Evolutionary conservation across 64 coral and sea anemone species (phyloP), one percentile per base, ranked within the genome.

Genomic region (Exaiptasia diaphana): DNA sequence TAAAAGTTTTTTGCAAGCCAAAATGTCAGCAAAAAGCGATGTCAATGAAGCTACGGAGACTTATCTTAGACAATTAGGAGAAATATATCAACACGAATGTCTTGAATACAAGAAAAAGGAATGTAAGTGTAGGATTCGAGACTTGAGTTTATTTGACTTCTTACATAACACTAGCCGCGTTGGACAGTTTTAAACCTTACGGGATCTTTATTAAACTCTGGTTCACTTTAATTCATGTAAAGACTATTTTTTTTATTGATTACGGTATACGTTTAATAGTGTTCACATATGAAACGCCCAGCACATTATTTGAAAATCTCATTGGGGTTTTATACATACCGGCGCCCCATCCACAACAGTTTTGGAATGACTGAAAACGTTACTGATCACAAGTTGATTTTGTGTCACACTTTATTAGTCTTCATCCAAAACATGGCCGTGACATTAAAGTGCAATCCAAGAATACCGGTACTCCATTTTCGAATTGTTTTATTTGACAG

Each of bases 11-110:
- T 35, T 35, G 7, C 5, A 46, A 8, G 15, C 5, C 15, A 38
- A 55, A 21, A 65, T 65, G 61, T 28, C 61, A 65, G 32, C 31
- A 65, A 65, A 65, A 65, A 38, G 20, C 30, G 32, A 65, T 35
- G 61, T 35, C 32, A 15, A 62, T 30, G 21, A 50, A 1, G 90
- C 85, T 68, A 71, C 89, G 20, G 81, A 88, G 38, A 88, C 87
- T 55, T 99, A 92, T 73, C 71, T 79, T 0, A 52, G 80, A 13
- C 89, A 99, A 37, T 34, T 99, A 13, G 74, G 85, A 68, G 89
- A 88, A 39, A 88, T 99, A 32, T 99, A 88, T 48, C 87, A 88
- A 68, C 94, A 97, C 44, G 94, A 97, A 34, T 97, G 94, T 63
- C 75, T 80, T 48, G 88, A 84, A 11, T 70, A 71, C 21, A 88